A percentile compares a stretch with the other conserved stretches of the same genome.
Conservation (phyloP, 1,140 invertebrate genomes). For the Diuraphis noxia region DNA sequence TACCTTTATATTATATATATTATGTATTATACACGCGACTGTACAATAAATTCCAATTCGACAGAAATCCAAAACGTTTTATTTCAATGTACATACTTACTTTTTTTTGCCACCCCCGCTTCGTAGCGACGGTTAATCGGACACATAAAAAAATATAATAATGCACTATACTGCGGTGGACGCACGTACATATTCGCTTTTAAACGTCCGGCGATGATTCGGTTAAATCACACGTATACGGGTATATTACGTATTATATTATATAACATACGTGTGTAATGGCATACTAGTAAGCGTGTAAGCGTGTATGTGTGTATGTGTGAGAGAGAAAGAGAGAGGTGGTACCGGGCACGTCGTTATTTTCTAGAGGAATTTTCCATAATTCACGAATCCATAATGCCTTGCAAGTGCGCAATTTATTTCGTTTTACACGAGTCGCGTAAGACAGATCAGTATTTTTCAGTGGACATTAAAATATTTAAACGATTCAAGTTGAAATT, state of each 20-base stretch:
- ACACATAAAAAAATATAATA: neutral
- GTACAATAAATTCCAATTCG: no score
- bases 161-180: neutral
- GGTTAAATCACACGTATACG: neutral
- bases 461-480: constrained; percentile 17
- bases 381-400: neutral
- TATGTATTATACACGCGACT: no score
- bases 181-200: neutral
- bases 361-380: neutral
- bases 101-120: neutral
- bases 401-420: neutral
- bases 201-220: neutral
- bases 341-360: neutral
- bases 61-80: no score
- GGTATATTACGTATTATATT: neutral
- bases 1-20: no score
- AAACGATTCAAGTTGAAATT: neutral
- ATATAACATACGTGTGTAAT: no score
- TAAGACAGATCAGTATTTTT: constrained; percentile 1
- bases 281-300: no score
- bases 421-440: neutral
- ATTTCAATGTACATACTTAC: neutral
- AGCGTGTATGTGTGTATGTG: neutral
- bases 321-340: no score
- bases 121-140: neutral